Percentiles rank a stretch among this genome's conserved stretches.
Conservation (phyloP, 1,140 invertebrate species). For the Venturia canescens region DNA sequence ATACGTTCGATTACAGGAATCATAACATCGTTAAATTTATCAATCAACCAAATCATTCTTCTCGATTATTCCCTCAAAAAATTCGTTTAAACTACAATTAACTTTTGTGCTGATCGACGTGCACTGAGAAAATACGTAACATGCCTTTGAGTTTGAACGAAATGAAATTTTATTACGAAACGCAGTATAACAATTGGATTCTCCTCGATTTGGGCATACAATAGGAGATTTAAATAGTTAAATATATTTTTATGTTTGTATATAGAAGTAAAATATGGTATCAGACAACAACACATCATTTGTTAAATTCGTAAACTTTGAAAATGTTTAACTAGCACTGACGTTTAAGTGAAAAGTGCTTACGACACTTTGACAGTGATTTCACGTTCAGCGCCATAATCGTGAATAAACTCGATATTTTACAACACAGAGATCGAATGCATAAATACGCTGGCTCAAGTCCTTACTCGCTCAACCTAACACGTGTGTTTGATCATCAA, state of each 20-base stretch:
- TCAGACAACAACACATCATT: slow-evolving; percentile 21
- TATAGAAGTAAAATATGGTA: neutral
- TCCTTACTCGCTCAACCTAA: neutral
- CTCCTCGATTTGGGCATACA: neutral
- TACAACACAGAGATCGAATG: slow-evolving; percentile 36
- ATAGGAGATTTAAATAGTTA: neutral
- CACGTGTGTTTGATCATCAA: neutral
- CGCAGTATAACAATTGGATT: too few species aligned
- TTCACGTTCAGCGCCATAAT: slow-evolving; percentile 43
- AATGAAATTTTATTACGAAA: too few species aligned
- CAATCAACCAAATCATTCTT: too few species aligned
- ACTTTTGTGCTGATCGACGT: too few species aligned
- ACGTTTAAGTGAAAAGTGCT: slow-evolving; percentile 27
- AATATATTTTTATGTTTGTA: slow-evolving; percentile 17
- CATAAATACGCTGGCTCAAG: neutral
- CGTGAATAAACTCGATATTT: slow-evolving; percentile 29
- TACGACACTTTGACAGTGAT: slow-evolving; percentile 14
- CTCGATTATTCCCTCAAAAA: too few species aligned
- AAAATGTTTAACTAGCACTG: slow-evolving; percentile 19
- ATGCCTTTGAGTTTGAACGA: too few species aligned
- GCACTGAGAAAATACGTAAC: too few species aligned
- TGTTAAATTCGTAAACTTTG: neutral
- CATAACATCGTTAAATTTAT: too few species aligned
- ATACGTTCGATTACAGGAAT: too few species aligned
- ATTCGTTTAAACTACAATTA: too few species aligned